Base-by-base conservation (phyloP, 2,797 vertebrate species). In the Coccyzus lansbergi region DNA sequence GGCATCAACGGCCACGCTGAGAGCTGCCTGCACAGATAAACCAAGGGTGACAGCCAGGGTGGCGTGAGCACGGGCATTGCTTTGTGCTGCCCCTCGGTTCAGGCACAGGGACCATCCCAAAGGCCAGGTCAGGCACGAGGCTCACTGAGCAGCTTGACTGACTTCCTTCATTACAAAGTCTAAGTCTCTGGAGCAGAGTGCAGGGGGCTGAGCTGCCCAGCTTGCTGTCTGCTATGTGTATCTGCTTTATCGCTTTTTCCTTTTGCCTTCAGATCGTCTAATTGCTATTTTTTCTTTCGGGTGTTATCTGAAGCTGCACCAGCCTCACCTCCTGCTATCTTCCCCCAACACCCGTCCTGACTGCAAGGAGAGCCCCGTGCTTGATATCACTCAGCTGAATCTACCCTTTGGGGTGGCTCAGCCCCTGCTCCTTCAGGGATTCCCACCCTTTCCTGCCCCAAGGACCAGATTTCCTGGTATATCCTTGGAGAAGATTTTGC, bases 1-100 rank as follows among this genome's bases (percentile, higher is more conserved):
- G 5, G 72, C 65, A 51, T 0, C 0, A 36, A 31, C 2, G 21
- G 55, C 55, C 29, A 34, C 0, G 0, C 38, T 0, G 1, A 70
- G 44, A 69, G 28, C 71, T 84, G 74, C 24, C 7, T 5, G 65
- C 11, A n/a, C 40, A 51, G 55, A 44, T 31, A 21, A 64, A 29
- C 10, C 34, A 51, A 56, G 18, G 36, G 38, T 51, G 31, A 34
- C 26, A 24, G 29, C 31, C 1, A 0, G 5, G 48, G 38, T 15
- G 29, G 55, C n/a, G 36, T 0, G 0, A 65, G 42, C 5, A 26
- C 19, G 74, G 24, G 48, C 15, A 9, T 12, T 42, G 44, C 63
- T 82, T 58, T 56, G 28, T 67, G 75, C 78, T 60, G 44, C 33
- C 77, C 25, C 63, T 49, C 12, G 31, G 31, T 2, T 2, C 33